Evolutionary conservation across 2,888 invertebrate genomes (phyloP), one percentile per base, ranked within the genome.

Genomic region (Rotaria sp.): DNA sequence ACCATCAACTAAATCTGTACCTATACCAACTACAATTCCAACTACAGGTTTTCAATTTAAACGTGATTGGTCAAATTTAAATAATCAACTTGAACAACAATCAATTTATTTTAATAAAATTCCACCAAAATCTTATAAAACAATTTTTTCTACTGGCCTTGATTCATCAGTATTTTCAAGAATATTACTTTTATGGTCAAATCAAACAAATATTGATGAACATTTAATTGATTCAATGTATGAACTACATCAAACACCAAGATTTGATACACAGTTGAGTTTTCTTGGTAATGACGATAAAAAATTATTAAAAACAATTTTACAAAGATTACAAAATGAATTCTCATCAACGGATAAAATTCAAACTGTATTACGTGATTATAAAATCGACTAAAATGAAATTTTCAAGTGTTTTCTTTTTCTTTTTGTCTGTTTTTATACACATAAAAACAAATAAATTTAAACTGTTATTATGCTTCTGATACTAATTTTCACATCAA

Each of bases 241-340:
- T 80, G 80, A 80, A 80, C 4, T 80, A n/a, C 41, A 48, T 50
- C 52, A 41, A 30, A 85, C 85, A 13, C 74, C 85, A 24, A 50
- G 86, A 41, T 86, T 86, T 38, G 24, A 85, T 41, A 86, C 86
- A 48, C 86, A 86, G 59, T 84, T 86, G 13, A 86, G 85, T 75
- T 85, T 86, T 84, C 55, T 86, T 26, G 48, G 55, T 24, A 48
- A 38, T 45, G 35, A 74, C 10, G 86, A 86, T 30, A 86, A 86
- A 57, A 38, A 85, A 84, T n/a, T n/a, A 26, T 80, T 80, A 45
- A 45, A 45, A 45, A 80, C 45, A 11, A 80, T 24, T 80, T 5
- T 80, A n/a, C 4, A 80, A 24, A 45, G n/a, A 45, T 35, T 80
- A 80, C 15, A 41, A 45, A 45, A 3, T 13, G 13, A 41, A 45